A percentile compares a stretch with the other conserved stretches of the same genome.
These are phyloP conservation scores for Morone saxatilis DNA, from an alignment of 2,113 vertebrate genomes.

Conservation along the genomic window DNA sequence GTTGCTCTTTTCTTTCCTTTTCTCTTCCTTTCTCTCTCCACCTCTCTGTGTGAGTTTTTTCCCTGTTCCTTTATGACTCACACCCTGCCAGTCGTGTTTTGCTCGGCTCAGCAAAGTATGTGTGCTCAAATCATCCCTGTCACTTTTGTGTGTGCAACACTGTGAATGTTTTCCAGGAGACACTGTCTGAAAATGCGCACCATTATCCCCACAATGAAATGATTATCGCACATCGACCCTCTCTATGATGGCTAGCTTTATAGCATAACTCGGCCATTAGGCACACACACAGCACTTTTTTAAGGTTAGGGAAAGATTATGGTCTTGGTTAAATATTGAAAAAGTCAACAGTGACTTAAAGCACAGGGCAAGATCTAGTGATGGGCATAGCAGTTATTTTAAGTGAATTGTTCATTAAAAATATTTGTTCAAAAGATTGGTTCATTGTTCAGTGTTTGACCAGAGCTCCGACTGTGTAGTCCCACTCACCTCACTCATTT, in stretches of 20 bases:
- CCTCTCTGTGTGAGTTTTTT: conserved; percentile 9
- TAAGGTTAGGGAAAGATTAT: no score
- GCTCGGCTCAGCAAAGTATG: conserved; percentile 24
- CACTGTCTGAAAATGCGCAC: background rate
- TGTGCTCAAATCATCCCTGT: background rate
- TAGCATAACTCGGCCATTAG: background rate
- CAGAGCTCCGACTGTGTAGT: no score
- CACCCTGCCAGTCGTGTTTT: background rate
- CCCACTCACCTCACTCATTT: no score
- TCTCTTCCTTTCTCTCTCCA: background rate
- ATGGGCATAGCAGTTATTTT: no score
- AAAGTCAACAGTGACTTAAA: background rate
- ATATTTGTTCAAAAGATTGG: no score
- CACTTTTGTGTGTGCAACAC: background rate
- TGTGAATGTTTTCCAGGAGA: background rate
- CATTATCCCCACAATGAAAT: background rate
- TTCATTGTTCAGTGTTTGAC: no score
- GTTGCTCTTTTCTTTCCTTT: background rate
- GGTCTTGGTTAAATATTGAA: background rate
- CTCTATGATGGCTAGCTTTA: background rate
- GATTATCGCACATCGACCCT: background rate
- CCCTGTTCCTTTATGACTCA: conserved; percentile 21
- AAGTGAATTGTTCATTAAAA: no score
- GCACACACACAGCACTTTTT: no score
- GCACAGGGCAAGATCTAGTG: background rate